A percentile compares a stretch with the other conserved stretches of the same genome.
Conservation (phyloP, 2,113 vertebrate species). For the Triplophysa tibetana region DNA sequence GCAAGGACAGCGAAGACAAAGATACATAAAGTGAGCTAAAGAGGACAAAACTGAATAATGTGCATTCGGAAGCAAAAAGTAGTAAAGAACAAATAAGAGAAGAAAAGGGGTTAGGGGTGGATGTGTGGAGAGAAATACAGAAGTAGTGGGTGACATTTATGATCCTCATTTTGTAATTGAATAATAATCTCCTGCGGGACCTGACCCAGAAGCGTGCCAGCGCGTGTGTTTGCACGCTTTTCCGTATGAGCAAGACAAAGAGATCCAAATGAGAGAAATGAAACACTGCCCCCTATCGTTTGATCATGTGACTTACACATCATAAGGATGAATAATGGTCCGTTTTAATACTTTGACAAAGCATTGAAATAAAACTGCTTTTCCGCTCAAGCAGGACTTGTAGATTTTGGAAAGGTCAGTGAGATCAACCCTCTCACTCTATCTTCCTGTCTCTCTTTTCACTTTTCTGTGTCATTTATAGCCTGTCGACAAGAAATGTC, state of each 20-base stretch:
- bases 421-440: not conserved
- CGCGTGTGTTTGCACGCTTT: conserved; percentile 24
- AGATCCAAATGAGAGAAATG: conserved; percentile 44
- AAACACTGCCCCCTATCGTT: conserved; percentile 69
- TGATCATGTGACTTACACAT: conserved; percentile 22
- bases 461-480: not conserved
- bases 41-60: conserved; percentile 34
- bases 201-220: conserved; percentile 59
- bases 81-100: conserved; percentile 25
- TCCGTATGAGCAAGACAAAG: conserved; percentile 42
- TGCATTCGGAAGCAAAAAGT: conserved; percentile 27
- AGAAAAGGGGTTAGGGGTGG: conserved; percentile 36
- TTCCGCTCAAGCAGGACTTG: conserved; percentile 15
- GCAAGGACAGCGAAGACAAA: not conserved
- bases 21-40: conserved; percentile 13
- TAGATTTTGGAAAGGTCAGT: conserved; percentile 25
- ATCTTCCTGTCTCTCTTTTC: not conserved
- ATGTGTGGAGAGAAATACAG: conserved; percentile 30
- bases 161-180: conserved; percentile 72
- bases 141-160: conserved; percentile 63
- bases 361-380: conserved; percentile 34
- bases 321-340: conserved; percentile 15
- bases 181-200: conserved; percentile 64
- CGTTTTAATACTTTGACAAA: conserved; percentile 26
- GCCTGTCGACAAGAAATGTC: not conserved